phyloP scores from a whole-genome alignment of 2,113 vertebrate species.

The Tragelaphus buxtoni region DNA sequence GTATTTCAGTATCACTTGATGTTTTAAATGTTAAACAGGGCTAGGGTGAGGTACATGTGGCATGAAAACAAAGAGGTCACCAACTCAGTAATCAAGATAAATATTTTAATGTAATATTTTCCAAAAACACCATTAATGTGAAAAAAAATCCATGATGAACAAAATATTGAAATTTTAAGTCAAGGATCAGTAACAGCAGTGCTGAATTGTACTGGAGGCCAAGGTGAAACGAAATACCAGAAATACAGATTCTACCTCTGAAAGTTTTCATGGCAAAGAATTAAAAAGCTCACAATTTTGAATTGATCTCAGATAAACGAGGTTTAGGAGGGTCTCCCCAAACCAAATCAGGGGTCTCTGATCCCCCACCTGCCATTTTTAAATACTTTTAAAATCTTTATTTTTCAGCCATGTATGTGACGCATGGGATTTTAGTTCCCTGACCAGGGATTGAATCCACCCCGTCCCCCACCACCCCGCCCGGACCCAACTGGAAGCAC shows the following conservation, averaged over 20 bases:
- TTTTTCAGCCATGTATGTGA: not conserved
- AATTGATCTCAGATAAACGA: not conserved
- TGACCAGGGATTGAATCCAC: not conserved
- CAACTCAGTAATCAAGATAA: conserved; percentile 7
- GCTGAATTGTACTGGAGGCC: not conserved
- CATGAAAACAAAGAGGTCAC: not conserved
- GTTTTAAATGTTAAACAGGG: not conserved
- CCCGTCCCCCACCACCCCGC: fast-evolving
- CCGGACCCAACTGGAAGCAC: not conserved
- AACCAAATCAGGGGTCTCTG: no score
- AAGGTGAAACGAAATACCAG: not conserved
- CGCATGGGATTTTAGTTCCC: not conserved
- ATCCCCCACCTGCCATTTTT: not conserved
- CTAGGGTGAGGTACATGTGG: not conserved
- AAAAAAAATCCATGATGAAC: not conserved
- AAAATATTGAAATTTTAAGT: not conserved
- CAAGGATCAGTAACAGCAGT: not conserved
- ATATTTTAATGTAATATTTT: conserved; percentile 15
- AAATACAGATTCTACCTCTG: not conserved
- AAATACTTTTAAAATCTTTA: not conserved
- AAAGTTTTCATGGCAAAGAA: not conserved
- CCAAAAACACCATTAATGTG: not conserved
- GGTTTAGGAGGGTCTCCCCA: not conserved
- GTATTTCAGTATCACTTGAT: not conserved
- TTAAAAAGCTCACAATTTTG: not conserved